Base-by-base conservation (phyloP, 2,113 vertebrate genomes). In the Dicentrarchus labrax region DNA sequence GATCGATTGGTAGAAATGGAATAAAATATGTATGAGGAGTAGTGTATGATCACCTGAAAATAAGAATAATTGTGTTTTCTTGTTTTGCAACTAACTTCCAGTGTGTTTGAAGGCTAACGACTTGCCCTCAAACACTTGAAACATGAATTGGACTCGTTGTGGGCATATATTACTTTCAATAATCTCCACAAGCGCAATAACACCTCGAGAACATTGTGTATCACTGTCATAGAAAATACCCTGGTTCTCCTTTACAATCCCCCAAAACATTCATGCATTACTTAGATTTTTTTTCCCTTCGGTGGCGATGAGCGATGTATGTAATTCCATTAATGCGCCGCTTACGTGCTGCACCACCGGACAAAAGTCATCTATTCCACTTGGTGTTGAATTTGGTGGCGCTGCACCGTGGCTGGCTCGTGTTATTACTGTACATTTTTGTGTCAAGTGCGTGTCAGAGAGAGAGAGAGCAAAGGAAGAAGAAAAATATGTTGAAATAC, bases 321-420 rank as follows among this genome's bases (percentile, higher is more conserved):
- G 66, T 78, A 72, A 87, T 91, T 83, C 73, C 76, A 84, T 81
- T 76, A 82, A 13, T 72, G 78, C 3, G 0, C n/a, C 8, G 30
- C 69, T 80, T 68, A 50, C 2, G 50, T 7, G n/a, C 47, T 53
- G 51, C 36, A 59, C 53, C 16, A 81, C 71, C 83, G 69, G 62
- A 79, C 57, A 65, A 80, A 80, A 77, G 60, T 74, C 54, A 83
- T 90, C 78, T 74, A 57, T 80, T 91, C 88, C 77, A 85, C 56
- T 82, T 53, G 71, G 70, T 39, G 66, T 72, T 83, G 30, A 70
- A 84, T 86, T 60, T 74, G 68, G 82, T 19, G 5, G 50, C 17
- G 8, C 16, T 57, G 73, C 75, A 71, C 60, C 1, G 10, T 59
- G 41, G 72, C 75, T 64, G 64, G 16, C 66, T 76, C n/a, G 17